Percentiles rank a stretch among this genome's conserved stretches.
These are phyloP conservation scores for Melanophora roralis DNA, from an alignment of 2,888 invertebrate species.

Conservation along the genomic window DNA sequence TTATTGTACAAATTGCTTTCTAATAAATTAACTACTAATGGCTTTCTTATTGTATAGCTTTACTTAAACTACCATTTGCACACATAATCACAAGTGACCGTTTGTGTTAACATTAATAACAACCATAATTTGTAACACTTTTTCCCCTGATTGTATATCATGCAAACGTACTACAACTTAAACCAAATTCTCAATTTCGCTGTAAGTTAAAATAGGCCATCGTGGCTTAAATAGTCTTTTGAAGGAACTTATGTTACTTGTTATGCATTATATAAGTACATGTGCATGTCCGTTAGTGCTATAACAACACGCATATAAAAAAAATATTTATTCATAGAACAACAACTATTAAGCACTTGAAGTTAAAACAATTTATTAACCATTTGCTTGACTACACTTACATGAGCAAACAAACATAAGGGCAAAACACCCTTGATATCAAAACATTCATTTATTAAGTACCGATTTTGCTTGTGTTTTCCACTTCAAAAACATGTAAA, in stretches of 20 bases:
- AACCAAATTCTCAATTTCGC: not conserved
- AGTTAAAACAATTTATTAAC: slow-evolving; percentile 5
- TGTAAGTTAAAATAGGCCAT: not conserved
- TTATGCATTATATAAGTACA: not conserved
- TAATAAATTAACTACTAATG: not conserved
- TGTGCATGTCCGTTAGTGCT: not conserved
- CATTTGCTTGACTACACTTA: not conserved
- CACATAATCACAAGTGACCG: not conserved
- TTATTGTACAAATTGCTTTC: not conserved
- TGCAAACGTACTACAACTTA: not conserved
- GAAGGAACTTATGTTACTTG: not conserved
- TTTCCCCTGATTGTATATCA: not conserved
- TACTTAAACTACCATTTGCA: not conserved
- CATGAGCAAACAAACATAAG: not conserved
- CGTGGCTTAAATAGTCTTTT: not conserved
- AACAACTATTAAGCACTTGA: not conserved
- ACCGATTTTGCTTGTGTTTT: not conserved
- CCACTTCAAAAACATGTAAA: slow-evolving; percentile 15
- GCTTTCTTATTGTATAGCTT: not conserved
- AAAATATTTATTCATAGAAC: slow-evolving; percentile 16
- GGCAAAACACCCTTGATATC: not conserved
- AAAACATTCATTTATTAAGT: not conserved
- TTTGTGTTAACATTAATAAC: no score
- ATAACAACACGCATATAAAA: not conserved
- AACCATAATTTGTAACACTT: not conserved